Conservation (phyloP, 2,888 invertebrate species). For the Dynastes hyllus region DNA sequence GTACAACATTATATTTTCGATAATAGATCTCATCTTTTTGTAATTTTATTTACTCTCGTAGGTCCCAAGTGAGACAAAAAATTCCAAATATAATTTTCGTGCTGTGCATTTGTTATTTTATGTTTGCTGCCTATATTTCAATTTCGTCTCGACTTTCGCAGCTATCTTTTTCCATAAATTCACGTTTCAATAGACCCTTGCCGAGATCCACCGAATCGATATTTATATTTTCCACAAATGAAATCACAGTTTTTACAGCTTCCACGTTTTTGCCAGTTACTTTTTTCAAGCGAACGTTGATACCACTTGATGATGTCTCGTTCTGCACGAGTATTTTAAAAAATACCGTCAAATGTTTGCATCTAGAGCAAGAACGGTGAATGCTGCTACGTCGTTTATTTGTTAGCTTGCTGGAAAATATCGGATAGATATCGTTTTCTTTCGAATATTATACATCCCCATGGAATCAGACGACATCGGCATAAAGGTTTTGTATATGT, state of each 20-base stretch:
- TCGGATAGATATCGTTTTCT: slow-evolving; percentile 14
- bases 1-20: no score
- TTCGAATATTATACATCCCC: neutral
- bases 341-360: slow-evolving; percentile 11
- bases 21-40: no score
- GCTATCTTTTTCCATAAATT: slow-evolving; percentile 32
- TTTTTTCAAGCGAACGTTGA: slow-evolving; percentile 27
- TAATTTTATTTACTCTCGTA: neutral
- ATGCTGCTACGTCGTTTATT: slow-evolving; percentile 19
- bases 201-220: neutral
- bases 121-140: slow-evolving; percentile 18
- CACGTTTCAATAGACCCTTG: slow-evolving; percentile 20
- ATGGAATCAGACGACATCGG: neutral
- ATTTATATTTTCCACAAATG: slow-evolving; percentile 35
- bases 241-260: slow-evolving; percentile 34
- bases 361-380: neutral
- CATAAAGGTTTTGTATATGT: slow-evolving; percentile 16
- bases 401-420: slow-evolving; percentile 23
- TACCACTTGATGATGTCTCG: slow-evolving; percentile 20
- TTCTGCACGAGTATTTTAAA: slow-evolving; percentile 1
- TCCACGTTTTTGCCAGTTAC: neutral
- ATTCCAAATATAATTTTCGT: neutral
- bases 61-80: neutral
- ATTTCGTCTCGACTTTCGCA: slow-evolving; percentile 11
- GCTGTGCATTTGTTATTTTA: neutral